A percentile compares a stretch with the other conserved stretches of the same genome.
These are phyloP conservation scores for Miichthys miiuy DNA, from an alignment of 2,797 vertebrate species.

Conservation along the genomic window DNA sequence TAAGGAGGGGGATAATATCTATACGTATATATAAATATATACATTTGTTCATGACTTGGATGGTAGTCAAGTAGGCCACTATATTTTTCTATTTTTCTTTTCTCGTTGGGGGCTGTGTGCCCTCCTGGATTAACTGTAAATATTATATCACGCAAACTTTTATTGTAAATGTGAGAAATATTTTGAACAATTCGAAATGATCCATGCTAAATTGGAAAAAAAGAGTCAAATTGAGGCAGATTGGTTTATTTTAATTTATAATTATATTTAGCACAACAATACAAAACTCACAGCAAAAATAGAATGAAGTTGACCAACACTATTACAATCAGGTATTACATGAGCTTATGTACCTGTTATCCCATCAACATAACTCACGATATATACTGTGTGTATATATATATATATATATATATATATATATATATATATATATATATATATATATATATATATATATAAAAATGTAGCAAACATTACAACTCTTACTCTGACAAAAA, in stretches of 20 bases:
- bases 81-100: neutral
- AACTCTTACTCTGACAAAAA: constrained; percentile 51
- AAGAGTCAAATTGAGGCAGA: constrained; percentile 19
- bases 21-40: too few relatives aligned
- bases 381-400: too few relatives aligned
- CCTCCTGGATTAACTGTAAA: neutral
- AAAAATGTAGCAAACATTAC: constrained; percentile 44
- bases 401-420: constrained; percentile 21
- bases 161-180: neutral
- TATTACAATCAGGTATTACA: constrained; percentile 16
- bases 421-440: constrained; percentile 17
- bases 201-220: neutral
- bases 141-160: neutral
- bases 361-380: constrained; percentile 22
- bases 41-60: neutral
- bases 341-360: constrained; percentile 8
- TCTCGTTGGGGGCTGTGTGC: neutral
- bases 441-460: constrained; percentile 16
- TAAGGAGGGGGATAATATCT: neutral
- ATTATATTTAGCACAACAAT: constrained; percentile 68
- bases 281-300: constrained; percentile 74
- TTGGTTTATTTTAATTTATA: constrained; percentile 47
- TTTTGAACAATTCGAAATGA: neutral
- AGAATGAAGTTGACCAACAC: constrained; percentile 31
- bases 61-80: neutral